These are phyloP conservation scores for Serrognathus titanus DNA, from an alignment of 2,888 invertebrate species.

Conservation along the genomic window DNA sequence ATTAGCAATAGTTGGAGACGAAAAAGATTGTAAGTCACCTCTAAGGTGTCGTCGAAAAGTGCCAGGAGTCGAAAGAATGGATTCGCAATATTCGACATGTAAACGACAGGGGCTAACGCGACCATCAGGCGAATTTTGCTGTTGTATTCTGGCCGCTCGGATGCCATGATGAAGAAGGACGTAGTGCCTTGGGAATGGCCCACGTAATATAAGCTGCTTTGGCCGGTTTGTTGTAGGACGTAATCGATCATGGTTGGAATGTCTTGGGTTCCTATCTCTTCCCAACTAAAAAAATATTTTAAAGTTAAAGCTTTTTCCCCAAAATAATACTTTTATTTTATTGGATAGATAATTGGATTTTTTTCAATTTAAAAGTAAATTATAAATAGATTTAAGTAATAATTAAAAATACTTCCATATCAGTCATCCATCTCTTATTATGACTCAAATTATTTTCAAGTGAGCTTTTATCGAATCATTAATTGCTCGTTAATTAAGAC, in stretches of 20 bases:
- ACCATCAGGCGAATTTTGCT: constrained; percentile 62
- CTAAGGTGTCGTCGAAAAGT: constrained; percentile 6
- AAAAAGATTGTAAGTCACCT: constrained; percentile 1
- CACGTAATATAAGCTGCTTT: constrained; percentile 64
- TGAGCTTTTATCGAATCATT: no score
- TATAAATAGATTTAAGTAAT: no score
- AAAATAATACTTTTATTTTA: no score
- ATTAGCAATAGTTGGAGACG: not conserved
- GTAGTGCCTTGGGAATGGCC: constrained; percentile 80
- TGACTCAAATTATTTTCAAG: no score
- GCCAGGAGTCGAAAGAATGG: constrained; percentile 8
- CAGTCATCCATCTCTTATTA: no score
- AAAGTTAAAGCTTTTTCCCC: not conserved
- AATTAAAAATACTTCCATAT: no score
- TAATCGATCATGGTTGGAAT: constrained; percentile 77
- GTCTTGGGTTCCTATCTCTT: constrained; percentile 76
- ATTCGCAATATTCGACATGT: constrained; percentile 44
- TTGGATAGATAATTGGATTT: no score
- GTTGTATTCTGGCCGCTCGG: constrained; percentile 62
- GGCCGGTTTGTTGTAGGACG: constrained; percentile 55
- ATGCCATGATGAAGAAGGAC: constrained; percentile 62
- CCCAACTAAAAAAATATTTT: constrained; percentile 51
- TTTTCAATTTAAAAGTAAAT: no score
- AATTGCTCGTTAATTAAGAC: no score
- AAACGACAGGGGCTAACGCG: constrained; percentile 62